Base-by-base conservation (phyloP, 2,888 invertebrate genomes). In the Platycheirus rosarum region DNA sequence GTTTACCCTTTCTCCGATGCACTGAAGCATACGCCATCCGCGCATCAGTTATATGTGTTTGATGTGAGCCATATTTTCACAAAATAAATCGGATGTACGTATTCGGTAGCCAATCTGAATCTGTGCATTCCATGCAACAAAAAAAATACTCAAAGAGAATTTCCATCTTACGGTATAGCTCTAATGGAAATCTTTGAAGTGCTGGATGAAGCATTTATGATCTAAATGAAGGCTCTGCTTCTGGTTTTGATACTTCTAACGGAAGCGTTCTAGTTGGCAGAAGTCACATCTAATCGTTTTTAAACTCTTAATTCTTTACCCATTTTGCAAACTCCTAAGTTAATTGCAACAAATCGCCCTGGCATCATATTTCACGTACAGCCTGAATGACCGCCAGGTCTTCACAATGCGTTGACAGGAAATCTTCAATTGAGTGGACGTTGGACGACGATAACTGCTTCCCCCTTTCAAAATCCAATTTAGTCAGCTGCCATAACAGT, bases 401-500 rank as follows among this genome's bases (percentile, higher is more conserved):
- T 23, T 20, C 49, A 57, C 63, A 55, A 18, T 37, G 57, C 60
- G 69, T 73, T 82, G 82, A 82, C 82, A 77, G 82, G 82, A 82
- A 82, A 77, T 82, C 76, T 82, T 77, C 82, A 82, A 82, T 82
- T 82, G 71, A 82, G 26, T 44, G 63, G 42, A 73, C 62, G 32
- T 26, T 16, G 46, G 62, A 49, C 14, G 65, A 40, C 48, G 66
- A 73, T 73, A 65, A 42, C 16, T 29, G 53, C 26, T 53, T 68
- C 46, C 70, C 70, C 71, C 63, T 76, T 76, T 60, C 53, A 48
- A 73, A 77, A 73, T 35, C 62, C 49, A 77, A 76, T 82, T 82
- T 77, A 71, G 77, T 55, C 77, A 77, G 82, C 77, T 77, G 82
- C 77, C 62, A 66, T 76, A 66, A 66, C 77, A 68, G 71, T 73